Conservation (phyloP, 2,113 vertebrate genomes). For the Alectura lathami region DNA sequence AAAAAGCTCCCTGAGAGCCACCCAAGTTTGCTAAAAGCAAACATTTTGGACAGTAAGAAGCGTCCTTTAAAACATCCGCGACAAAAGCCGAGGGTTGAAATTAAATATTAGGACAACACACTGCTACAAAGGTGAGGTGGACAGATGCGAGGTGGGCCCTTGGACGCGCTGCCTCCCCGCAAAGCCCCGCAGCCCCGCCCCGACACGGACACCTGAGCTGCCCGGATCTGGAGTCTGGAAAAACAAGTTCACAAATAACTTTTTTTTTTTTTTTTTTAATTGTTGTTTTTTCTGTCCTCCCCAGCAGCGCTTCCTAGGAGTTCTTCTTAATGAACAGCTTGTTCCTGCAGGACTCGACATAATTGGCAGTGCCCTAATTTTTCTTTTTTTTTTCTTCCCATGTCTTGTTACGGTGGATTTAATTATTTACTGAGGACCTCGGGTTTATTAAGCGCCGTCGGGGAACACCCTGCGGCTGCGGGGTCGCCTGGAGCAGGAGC, state of each 20-base stretch:
- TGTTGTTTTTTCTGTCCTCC: neutral
- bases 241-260: neutral
- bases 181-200: rapidly evolving
- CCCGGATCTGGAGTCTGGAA: neutral
- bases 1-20: neutral
- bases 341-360: neutral
- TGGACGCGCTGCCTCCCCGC: rapidly evolving
- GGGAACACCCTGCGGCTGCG: neutral
- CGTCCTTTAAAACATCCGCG: neutral
- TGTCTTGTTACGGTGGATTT: neutral
- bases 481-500: neutral
- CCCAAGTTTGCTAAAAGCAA: neutral
- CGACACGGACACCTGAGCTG: rapidly evolving
- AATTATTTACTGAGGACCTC: neutral
- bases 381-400: neutral
- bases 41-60: neutral
- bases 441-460: neutral
- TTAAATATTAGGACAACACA: neutral
- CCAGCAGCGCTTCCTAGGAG: neutral
- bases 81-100: neutral
- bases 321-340: neutral
- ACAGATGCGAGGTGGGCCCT: neutral
- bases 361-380: neutral
- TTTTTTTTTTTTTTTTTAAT: neutral
- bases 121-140: neutral